Base-by-base conservation (phyloP, 2,797 vertebrate species). In the Chelmon rostratus region DNA sequence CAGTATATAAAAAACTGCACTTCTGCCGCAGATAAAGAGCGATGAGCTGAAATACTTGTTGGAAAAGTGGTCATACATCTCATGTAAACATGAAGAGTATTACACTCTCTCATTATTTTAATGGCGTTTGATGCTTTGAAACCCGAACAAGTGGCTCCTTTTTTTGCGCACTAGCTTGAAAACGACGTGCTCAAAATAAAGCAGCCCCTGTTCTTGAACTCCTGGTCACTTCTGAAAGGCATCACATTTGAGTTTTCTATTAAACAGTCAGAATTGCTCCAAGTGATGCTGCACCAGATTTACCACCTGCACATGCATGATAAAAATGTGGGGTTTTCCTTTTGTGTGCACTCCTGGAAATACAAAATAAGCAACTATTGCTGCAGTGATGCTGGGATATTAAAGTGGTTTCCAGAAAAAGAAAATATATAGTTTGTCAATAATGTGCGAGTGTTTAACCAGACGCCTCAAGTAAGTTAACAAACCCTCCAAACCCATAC, bases 1-100 rank as follows among this genome's bases (percentile, higher is more conserved):
- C 28, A 13, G 33, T 12, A 15, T n/a, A 44, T 33, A 66, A 44
- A 46, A 3, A 13, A 35, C 54, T 47, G 40, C 40, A 44, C 31
- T n/a, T 40, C 31, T 35, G 38, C 42, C 37, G 19, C 2, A 46
- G 49, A 63, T 68, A 18, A 74, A 61, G 35, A 59, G 42, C 66
- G 35, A 62, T 37, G 23, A n/a, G 64, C 38, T 42, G 47, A 8
- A 70, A 62, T 19, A 63, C 65, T n/a, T 57, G 62, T 21, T 40
- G 5, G 31, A 9, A 57, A 54, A 53, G 37, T 28, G 40, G 23
- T 42, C 23, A 16, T 49, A 59, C 57, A 21, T 50, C 52, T 50
- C 28, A 19, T 35, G 25, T 46, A 54, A 42, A 59, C 38, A 64
- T 1, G 6, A 9, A 9, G 21, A 12, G 25, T 52, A 11, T 40